These are phyloP conservation scores for Leptatherina wallacei DNA, from an alignment of 2,797 vertebrate genomes.

Conservation along the genomic window DNA sequence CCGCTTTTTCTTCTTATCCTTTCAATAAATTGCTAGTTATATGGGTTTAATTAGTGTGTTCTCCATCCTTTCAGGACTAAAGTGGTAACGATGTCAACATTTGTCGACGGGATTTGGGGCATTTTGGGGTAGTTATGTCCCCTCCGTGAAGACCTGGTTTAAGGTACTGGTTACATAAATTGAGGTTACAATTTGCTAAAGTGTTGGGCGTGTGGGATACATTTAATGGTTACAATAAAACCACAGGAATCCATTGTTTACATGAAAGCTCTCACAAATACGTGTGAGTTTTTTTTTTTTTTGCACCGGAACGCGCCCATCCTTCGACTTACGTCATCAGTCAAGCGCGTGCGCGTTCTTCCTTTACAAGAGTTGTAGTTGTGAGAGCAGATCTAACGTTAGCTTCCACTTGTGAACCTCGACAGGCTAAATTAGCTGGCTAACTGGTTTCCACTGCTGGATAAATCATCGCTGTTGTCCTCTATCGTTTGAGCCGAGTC, in stretches of 20 bases:
- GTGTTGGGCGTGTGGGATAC: neutral
- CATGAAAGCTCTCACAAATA: constrained; percentile 8
- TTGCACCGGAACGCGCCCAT: constrained; percentile 32
- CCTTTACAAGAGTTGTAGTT: constrained; percentile 62
- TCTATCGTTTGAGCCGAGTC: constrained; percentile 27
- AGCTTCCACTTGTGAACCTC: constrained; percentile 59
- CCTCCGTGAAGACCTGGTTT: no score
- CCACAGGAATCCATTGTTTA: neutral
- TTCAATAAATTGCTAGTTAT: no score
- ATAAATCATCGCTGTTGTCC: constrained; percentile 21
- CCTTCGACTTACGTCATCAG: constrained; percentile 37
- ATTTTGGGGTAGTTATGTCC: no score
- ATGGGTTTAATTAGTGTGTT: no score
- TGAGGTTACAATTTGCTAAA: no score
- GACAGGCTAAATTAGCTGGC: constrained; percentile 52
- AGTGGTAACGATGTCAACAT: no score
- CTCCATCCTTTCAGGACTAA: no score
- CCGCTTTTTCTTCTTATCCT: neutral
- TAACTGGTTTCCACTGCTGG: constrained; percentile 45
- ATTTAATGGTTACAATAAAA: neutral
- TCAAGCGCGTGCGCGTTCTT: constrained; percentile 23
- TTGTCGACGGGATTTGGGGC: no score
- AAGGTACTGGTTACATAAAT: no score
- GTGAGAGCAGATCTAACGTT: constrained; percentile 28
- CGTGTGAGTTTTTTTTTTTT: neutral